These are phyloP conservation scores for Anabacerthia variegaticeps DNA, from an alignment of 2,797 vertebrate species.

Conservation along the genomic window DNA sequence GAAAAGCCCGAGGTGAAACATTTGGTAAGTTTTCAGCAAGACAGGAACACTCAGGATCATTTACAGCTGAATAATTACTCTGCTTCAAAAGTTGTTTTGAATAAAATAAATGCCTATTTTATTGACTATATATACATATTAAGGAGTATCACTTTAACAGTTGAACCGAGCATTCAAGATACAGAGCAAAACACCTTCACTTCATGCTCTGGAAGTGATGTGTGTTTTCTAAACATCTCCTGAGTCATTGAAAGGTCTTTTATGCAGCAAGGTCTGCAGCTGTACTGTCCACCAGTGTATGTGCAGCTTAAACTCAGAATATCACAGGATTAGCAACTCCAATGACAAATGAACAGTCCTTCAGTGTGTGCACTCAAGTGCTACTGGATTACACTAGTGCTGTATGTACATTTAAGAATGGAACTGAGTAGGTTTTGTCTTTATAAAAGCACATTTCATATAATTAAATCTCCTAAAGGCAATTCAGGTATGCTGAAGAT, in stretches of 20 bases:
- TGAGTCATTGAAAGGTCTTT: neutral
- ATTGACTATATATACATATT: slow-evolving; percentile 7
- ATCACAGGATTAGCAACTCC: neutral
- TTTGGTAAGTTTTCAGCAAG: neutral
- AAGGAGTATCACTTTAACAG: neutral
- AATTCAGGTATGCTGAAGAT: neutral
- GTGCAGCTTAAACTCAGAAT: neutral
- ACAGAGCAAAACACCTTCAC: neutral
- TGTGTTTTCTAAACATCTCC: neutral
- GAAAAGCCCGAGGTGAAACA: slow-evolving; percentile 26
- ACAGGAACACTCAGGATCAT: neutral
- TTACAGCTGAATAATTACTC: neutral
- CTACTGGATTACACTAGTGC: neutral
- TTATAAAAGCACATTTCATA: neutral
- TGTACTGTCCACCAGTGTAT: neutral
- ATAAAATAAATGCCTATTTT: slow-evolving; percentile 37
- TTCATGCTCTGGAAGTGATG: neutral
- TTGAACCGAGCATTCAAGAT: neutral
- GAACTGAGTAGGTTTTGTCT: neutral
- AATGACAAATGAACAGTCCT: neutral
- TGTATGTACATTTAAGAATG: neutral
- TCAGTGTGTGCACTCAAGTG: fast-evolving
- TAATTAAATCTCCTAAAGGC: neutral
- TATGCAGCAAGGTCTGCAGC: neutral
- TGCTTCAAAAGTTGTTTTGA: slow-evolving; percentile 23